A percentile compares a stretch with the other conserved stretches of the same genome.
Evolutionary conservation across 2,113 vertebrate species (phyloP).

Genomic region (Larimichthys crocea): DNA sequence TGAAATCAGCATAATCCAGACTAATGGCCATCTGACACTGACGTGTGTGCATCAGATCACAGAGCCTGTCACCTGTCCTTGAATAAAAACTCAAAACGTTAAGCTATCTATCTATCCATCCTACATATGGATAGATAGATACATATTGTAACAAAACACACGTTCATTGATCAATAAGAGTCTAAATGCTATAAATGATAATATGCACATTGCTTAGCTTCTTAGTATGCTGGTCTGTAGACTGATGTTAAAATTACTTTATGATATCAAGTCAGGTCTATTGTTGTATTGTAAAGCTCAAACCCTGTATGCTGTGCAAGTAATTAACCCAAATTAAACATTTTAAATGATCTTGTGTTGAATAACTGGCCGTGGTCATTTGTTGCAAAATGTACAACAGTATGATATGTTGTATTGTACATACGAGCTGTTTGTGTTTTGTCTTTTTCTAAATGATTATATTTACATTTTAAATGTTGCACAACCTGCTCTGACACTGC

Average conservation of each 20-base stretch:
- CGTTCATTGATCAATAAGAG: no score
- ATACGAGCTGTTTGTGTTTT: background rate
- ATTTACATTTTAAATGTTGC: background rate
- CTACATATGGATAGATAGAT: no score
- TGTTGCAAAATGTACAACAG: background rate
- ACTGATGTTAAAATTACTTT: background rate
- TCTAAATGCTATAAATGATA: no score
- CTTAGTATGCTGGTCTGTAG: background rate
- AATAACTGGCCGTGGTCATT: background rate
- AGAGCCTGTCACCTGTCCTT: no score
- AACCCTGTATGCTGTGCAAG: background rate
- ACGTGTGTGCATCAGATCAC: no score
- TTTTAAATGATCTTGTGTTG: background rate
- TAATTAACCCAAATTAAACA: background rate
- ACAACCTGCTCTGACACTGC: background rate
- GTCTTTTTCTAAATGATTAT: background rate
- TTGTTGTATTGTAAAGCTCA: background rate
- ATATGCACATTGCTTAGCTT: background rate
- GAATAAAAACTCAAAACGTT: no score
- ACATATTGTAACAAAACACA: no score
- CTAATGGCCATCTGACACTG: no score
- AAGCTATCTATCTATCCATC: no score
- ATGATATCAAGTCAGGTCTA: background rate
- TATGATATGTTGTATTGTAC: background rate
- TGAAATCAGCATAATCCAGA: no score